Evolutionary conservation across 23 tunicate genomes (phyloP).

Genomic region (Styela plicata): DNA sequence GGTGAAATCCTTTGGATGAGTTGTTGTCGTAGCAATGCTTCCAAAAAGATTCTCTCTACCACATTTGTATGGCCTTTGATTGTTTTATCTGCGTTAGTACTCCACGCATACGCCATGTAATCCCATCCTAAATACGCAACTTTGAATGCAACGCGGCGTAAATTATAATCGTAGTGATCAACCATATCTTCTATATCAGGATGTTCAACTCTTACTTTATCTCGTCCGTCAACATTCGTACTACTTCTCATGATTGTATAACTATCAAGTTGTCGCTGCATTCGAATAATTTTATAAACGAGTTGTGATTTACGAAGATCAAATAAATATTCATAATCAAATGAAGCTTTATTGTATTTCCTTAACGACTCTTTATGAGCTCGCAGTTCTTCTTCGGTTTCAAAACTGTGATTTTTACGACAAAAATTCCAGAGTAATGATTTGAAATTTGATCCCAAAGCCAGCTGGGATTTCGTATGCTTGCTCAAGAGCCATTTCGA

Average conservation of each 20-base stretch:
- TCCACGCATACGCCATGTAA: slow-evolving; percentile 70
- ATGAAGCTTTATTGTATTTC: slow-evolving; percentile 1
- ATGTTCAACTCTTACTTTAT: slow-evolving; percentile 51
- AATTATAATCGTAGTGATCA: not conserved
- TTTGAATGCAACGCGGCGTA: slow-evolving; percentile 73
- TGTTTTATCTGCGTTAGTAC: not conserved
- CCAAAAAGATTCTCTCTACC: slow-evolving; percentile 82
- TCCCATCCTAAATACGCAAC: slow-evolving; percentile 84
- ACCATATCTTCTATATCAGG: slow-evolving; percentile 59
- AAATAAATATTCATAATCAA: slow-evolving; percentile 18
- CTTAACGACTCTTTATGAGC: slow-evolving; percentile 14
- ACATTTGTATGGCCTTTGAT: slow-evolving; percentile 38
- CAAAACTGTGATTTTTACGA: not conserved
- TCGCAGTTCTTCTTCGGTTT: slow-evolving; percentile 1
- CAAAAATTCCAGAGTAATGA: not conserved
- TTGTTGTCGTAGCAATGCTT: slow-evolving; percentile 86
- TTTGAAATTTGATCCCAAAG: not conserved
- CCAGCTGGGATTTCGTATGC: no score
- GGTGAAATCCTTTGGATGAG: slow-evolving; percentile 20
- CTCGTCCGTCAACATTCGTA: slow-evolving; percentile 20
- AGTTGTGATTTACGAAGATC: not conserved
- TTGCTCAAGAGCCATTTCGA: no score
- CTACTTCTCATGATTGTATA: slow-evolving; percentile 18
- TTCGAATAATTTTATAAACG: slow-evolving; percentile 17
- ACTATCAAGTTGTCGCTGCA: slow-evolving; percentile 18